Evolutionary conservation across 2,113 vertebrate genomes (phyloP), one percentile per base, ranked within the genome.

Genomic region (Catagonus wagneri): DNA sequence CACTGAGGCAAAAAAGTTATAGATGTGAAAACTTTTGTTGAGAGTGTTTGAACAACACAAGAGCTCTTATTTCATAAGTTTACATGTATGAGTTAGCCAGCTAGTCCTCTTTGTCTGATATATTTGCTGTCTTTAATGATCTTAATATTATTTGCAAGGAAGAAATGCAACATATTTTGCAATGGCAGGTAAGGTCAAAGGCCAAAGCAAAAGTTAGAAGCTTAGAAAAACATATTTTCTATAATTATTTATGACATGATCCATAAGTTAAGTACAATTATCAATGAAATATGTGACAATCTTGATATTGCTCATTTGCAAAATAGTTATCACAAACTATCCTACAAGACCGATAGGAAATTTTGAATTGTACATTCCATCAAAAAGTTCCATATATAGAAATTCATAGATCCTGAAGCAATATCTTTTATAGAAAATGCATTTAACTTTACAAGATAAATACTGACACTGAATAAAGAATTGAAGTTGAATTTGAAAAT

Each of bases 401-500:
- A 94, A 90, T 65, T 27, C 7, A 50, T n/a, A 19, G n/a, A 71
- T 92, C 1, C 16, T 80, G 3, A 93, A 74, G 34, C 54, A 63
- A 58, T 79, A 93, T 80, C 8, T 94, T 80, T 93, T 5, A 83
- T 39, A 10, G 63, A 23, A 88, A 23, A 84, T 81, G 3, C 20
- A 52, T 61, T 94, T 93, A 74, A 61, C 17, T 44, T 75, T 44
- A 96, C 3, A 95, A 22, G 36, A 50, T 84, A 95, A 81, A 87
- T 88, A 68, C 61, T 89, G 3, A 25, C 92, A 68, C 27, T 69
- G 66, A 71, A 61, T 60, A 25, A 56, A 50, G 15, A 22, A 71
- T 17, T 75, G 66, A 92, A 93, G 19, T 50, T 81, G 13, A 80
- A 92, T 92, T 95, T 76, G 29, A 97, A 92, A 94, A 80, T 86